A percentile compares a stretch with the other conserved stretches of the same genome.
Conservation (phyloP, 2,797 vertebrate species). For the Intellagama lesueurii region DNA sequence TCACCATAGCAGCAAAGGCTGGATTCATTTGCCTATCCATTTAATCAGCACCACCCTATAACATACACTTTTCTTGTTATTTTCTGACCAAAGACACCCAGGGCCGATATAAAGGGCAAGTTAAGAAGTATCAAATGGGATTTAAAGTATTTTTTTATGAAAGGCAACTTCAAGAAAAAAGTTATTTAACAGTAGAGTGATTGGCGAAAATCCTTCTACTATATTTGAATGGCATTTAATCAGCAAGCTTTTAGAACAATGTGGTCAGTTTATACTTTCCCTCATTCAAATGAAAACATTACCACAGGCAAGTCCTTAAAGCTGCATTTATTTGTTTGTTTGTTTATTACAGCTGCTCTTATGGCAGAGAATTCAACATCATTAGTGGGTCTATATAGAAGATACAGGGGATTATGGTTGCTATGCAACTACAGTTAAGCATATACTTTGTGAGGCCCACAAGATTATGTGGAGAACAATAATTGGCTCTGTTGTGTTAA, state of each 20-base stretch:
- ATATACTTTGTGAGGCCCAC: constrained; percentile 40
- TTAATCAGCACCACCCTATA: neutral
- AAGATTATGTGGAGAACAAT: constrained; percentile 54
- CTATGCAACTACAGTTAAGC: constrained; percentile 46
- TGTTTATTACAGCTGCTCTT: constrained; percentile 71
- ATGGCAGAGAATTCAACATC: constrained; percentile 49
- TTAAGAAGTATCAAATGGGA: neutral
- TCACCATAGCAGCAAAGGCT: neutral
- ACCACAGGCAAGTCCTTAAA: constrained; percentile 66
- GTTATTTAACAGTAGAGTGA: neutral
- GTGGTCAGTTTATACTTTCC: constrained; percentile 1
- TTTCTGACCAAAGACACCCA: neutral
- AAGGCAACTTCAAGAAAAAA: neutral
- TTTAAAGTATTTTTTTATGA: neutral
- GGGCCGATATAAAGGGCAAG: neutral
- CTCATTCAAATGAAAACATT: constrained; percentile 50
- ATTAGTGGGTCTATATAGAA: constrained; percentile 20
- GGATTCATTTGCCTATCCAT: no score
- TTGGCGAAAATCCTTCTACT: neutral
- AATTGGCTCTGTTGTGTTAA: constrained; percentile 7
- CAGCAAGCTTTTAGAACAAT: neutral
- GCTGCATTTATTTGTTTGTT: constrained; percentile 60
- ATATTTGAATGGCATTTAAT: neutral
- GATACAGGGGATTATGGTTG: constrained; percentile 33
- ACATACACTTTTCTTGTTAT: neutral